Evolutionary conservation across 2,113 vertebrate genomes (phyloP), one percentile per base, ranked within the genome.

Genomic region (Bubo scandiacus): DNA sequence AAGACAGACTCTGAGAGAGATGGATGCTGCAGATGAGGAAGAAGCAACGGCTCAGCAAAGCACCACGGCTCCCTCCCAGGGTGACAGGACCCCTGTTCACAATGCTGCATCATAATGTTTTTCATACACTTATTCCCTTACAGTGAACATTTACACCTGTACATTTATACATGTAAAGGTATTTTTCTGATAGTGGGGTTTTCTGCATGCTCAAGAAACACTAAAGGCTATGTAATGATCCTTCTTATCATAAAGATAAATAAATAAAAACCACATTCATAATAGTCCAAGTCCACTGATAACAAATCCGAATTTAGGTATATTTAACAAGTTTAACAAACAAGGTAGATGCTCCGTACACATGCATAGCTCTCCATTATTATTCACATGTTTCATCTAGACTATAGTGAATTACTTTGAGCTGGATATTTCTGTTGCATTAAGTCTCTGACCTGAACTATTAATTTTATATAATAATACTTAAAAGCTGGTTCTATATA

Each of bases 321-420:
- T 34, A 12, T 67, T 68, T 45, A 55, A 74, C 21, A 34, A 75
- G 11, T 40, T 63, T 34, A 80, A 23, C 22, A 32, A 20, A 25
- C 4, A 21, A 81, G 9, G 15, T 10, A 38, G 27, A 14, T 51
- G 19, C 3, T 80, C 30, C 3, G 0, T 10, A 34, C 1, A 5
- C 11, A 70, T 4, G 32, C 11, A 34, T 12, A 51, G 15, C 4
- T 72, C 17, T n/a, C 40, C 12, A 7, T 23, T 51, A 21, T 12
- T 18, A 25, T 26, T 79, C 6, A 38, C 17, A 29, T 13, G 9
- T 47, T 90, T 77, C 38, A 36, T 34, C 17, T 29, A 43, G 29
- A 47, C 17, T 38, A 5, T 5, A 51, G 5, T 19, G 36, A 59
- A 30, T 34, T 42, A 36, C 11, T 85, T 59, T 51, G 15, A 75